Base-by-base conservation (phyloP, 2,113 vertebrate species). In the Smithornis capensis region DNA sequence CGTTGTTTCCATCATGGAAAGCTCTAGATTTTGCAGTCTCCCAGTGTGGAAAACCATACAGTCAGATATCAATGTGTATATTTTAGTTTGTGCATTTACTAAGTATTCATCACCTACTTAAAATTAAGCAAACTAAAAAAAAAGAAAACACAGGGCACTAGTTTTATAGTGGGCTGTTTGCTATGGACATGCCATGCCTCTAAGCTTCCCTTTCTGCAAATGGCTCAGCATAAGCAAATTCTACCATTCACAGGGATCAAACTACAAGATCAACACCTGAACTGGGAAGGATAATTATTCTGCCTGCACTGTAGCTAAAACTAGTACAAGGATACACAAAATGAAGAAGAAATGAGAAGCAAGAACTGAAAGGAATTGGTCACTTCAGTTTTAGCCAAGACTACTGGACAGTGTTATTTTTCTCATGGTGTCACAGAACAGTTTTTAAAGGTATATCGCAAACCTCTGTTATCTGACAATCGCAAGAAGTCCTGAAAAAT, bases 1-100 rank as follows among this genome's bases (percentile, higher is more conserved):
- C 31, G 69, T 89, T 94, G 78, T 96, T 95, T 96, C 93, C 82
- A 86, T 29, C 2, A 0, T 70, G 87, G 75, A 95, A 95, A 91
- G 59, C 55, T 70, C 13, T 71, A 24, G 67, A 69, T 82, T 94
- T 91, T 91, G 53, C 53, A 83, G 70, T 65, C 13, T 75, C 35
- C 2, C 64, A 79, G 44, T 10, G 18, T 14, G 12, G 52, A 79
- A 91, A 94, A 31, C 38, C n/a, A 40, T 31, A 31, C 22, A 45
- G 59, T 45, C 50, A 85, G 33, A 85, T 40, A 79, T 12, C 14
- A 73, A 25, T 21, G 23, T 70, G 14, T 59, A n/a, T 83, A 69
- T 83, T 91, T 81, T 21, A 47, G 19, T 59, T 60, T 86, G 22
- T 55, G 10, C 42, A 52, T 90, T 92, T 88, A 67, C 12, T 49